These are phyloP conservation scores for Tragelaphus strepsiceros DNA, from an alignment of 2,113 vertebrate species.

Conservation along the genomic window DNA sequence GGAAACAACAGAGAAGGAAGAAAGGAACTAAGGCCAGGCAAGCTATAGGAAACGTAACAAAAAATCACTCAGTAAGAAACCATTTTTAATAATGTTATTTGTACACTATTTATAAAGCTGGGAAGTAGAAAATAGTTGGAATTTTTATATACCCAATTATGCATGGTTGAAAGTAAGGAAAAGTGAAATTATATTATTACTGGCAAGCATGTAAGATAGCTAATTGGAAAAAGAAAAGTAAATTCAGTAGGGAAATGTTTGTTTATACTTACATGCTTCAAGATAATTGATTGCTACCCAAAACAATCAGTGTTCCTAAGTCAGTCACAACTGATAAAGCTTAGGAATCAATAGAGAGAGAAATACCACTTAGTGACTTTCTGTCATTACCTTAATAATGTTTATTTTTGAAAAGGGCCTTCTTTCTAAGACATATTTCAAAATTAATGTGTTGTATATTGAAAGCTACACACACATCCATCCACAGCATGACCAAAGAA, in stretches of 20 bases:
- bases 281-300: neutral
- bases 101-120: neutral
- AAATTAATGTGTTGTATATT: neutral
- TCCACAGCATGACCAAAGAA: neutral
- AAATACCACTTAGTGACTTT: neutral
- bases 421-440: neutral
- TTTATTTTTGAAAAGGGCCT: neutral
- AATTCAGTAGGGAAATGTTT: neutral
- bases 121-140: neutral
- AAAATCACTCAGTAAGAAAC: neutral
- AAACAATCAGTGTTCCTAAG: neutral
- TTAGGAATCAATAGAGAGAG: neutral
- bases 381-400: neutral
- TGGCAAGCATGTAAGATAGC: neutral
- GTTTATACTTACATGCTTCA: neutral
- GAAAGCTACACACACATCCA: neutral
- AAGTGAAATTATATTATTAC: neutral
- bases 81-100: neutral
- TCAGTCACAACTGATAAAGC: neutral
- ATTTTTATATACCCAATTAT: neutral
- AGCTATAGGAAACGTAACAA: fast-evolving
- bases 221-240: neutral
- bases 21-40: neutral
- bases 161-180: neutral
- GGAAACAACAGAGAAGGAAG: neutral